Base-by-base conservation (phyloP, 1,140 invertebrate genomes). In the Drosophila jambulina region DNA sequence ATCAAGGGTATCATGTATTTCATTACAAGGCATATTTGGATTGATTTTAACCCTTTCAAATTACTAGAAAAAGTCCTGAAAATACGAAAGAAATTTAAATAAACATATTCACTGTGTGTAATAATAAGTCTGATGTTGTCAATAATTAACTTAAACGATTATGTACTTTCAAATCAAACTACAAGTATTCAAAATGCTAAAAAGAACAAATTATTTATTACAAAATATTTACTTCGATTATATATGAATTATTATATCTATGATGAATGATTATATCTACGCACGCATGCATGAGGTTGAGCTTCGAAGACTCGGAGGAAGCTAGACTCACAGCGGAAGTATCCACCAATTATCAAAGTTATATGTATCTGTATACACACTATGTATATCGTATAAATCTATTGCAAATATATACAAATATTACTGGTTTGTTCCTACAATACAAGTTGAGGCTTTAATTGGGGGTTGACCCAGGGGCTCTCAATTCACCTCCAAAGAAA, bases 71-170 rank as follows among this genome's bases (percentile, higher is more conserved):
- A 54, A 57, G n/a, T 63, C 60, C 25, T 34, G 21, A 36, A 61
- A 75, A 53, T 49, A 46, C 32, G 15, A 38, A 75, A 67, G 40
- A 23, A 45, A 69, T 51, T 38, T 51, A 69, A 69, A 75, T 53
- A 75, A 77, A 85, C 74, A 86, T 79, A 80, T 80, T 82, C 75
- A 83, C 82, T 86, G 79, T 84, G 79, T 77, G 86, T 91, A 91
- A 91, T 91, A 88, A 84, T 86, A 91, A 91, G 90, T 88, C 90
- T 91, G 90, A 91, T 83, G 90, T 91, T 72, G 84, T 91, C 90
- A 91, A 91, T 91, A 90, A 75, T 69, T 75, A 83, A 75, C 64
- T 78, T 80, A 79, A 40, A 27, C 27, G 13, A 48, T 57, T 79
- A 79, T 79, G 82, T 59, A 83, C 68, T 82, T 82, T 65, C 63